Conservation (phyloP, 2,888 invertebrate species). For the Stratiomys singularior region DNA sequence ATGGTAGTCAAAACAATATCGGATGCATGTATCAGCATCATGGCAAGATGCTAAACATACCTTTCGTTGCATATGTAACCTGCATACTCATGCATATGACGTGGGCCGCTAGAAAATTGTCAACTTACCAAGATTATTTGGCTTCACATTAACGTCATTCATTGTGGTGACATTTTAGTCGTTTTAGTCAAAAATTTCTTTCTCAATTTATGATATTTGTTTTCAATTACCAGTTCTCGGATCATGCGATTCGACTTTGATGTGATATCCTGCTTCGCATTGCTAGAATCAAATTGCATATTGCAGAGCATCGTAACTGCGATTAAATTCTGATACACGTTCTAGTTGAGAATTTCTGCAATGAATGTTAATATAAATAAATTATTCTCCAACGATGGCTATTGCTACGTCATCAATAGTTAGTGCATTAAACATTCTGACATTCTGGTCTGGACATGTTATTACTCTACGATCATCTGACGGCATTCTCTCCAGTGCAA, state of each 20-base stretch:
- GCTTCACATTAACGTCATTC: too few relatives aligned
- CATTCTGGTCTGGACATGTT: not conserved
- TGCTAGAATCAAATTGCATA: not conserved
- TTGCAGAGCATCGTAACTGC: not conserved
- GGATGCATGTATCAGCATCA: too few relatives aligned
- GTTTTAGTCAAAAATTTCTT: not conserved
- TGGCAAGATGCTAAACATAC: too few relatives aligned
- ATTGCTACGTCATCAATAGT: not conserved
- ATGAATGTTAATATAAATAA: not conserved
- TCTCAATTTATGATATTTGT: not conserved
- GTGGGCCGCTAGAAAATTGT: not conserved
- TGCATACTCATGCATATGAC: not conserved
- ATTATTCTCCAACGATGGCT: not conserved
- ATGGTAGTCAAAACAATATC: too few relatives aligned
- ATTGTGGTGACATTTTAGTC: too few relatives aligned
- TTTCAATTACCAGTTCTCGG: not conserved
- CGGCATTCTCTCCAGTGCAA: not conserved
- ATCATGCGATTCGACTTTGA: not conserved
- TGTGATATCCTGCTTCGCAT: not conserved
- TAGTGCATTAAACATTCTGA: not conserved
- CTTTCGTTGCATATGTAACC: too few relatives aligned
- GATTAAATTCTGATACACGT: not conserved
- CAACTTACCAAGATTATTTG: not conserved
- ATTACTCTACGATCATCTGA: not conserved
- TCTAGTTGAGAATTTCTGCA: not conserved